A percentile compares a stretch with the other conserved stretches of the same genome.
Conservation (phyloP, 2,113 vertebrate species). For the Thunnus thynnus region DNA sequence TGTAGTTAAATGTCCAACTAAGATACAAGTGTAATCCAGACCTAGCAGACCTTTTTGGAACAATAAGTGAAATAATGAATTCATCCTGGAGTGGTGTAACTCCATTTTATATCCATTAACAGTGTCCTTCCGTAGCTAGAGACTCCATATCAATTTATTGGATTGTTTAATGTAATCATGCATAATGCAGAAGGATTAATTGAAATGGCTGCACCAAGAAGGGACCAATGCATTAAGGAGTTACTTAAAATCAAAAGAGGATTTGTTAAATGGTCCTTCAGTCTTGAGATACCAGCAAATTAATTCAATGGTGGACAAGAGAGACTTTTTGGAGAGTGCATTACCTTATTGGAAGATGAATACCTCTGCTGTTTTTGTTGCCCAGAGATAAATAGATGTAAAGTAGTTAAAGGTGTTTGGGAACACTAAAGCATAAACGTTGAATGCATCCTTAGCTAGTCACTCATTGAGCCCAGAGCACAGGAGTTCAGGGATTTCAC, state of each 20-base stretch:
- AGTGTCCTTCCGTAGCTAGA: conserved; percentile 74
- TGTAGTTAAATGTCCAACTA: conserved; percentile 10
- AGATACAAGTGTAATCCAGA: conserved; percentile 56
- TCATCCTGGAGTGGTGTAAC: conserved; percentile 69
- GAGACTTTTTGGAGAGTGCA: conserved; percentile 69
- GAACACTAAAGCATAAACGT: background rate
- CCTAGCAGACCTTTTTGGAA: conserved; percentile 67
- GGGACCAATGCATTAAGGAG: conserved; percentile 79
- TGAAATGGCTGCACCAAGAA: conserved; percentile 80
- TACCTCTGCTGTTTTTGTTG: conserved; percentile 40
- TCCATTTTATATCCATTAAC: conserved; percentile 85
- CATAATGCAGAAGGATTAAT: conserved; percentile 86
- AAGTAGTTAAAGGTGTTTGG: conserved; percentile 11
- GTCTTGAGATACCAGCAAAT: conserved; percentile 78
- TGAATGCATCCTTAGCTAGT: background rate
- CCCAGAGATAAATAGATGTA: conserved; percentile 1
- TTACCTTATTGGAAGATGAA: conserved; percentile 66
- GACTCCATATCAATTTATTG: conserved; percentile 85
- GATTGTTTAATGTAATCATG: conserved; percentile 87
- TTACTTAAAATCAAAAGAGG: conserved; percentile 81
- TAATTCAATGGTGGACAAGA: conserved; percentile 71
- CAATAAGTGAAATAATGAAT: conserved; percentile 77
- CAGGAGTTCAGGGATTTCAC: background rate
- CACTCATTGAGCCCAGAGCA: background rate
- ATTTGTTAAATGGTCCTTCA: conserved; percentile 82